Evolutionary conservation across 2,888 invertebrate genomes (phyloP), one percentile per base, ranked within the genome.

Genomic region (Trachelus tabidus): DNA sequence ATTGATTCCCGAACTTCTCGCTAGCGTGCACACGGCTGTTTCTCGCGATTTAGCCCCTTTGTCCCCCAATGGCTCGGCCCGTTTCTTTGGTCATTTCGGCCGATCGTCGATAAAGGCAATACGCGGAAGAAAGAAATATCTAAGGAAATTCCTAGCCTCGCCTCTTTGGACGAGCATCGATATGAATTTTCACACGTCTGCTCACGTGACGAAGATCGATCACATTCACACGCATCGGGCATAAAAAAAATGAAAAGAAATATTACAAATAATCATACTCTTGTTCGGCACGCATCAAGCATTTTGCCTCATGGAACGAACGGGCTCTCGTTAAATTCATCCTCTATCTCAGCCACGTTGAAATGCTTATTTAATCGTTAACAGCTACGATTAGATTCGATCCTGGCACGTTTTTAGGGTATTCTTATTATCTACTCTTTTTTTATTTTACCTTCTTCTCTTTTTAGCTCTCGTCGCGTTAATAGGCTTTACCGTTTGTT

Each of bases 1-100:
- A 89, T 89, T 84, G 87, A 89, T 87, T 87, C 83, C 83, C 15
- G 71, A 34, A 31, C 9, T 56, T 56, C 40, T 56, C 56, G 81
- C 74, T 81, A 81, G 85, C 83, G 87, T 82, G 86, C 81, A 78
- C 82, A 81, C 85, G 82, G 82, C 86, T 82, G 85, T 86, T 83
- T 83, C 82, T 85, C 82, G 74, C 73, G 69, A 75, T 68, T 75
- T 69, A 30, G 75, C 75, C 34, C 71, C 79, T 73, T 79, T 56
- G 56, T 56, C 23, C 56, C 23, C 2, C 56, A 37, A 37, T 23
- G 56, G 23, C 23, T 56, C 23, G 23, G 56, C 0, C 23, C 23
- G 23, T 56, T 56, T 56, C 56, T 56, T 56, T 56, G 56, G 56
- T 23, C 2, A 9, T 56, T 56, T 40, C 15, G 15, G 40, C 15